Evolutionary conservation across 2,113 vertebrate genomes (phyloP).

Genomic region (Rana temporaria): DNA sequence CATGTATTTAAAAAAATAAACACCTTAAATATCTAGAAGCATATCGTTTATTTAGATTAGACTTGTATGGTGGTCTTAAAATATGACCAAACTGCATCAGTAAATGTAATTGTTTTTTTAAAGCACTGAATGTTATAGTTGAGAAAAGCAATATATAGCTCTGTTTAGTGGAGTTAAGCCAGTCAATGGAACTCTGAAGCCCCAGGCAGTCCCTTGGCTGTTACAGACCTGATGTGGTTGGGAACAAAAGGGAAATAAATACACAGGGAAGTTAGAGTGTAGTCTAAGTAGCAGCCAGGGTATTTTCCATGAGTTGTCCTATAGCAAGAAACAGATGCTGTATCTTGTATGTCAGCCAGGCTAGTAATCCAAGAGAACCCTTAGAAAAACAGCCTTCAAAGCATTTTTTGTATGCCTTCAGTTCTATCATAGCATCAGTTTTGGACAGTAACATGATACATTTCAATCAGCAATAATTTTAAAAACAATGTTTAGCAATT

Average conservation of each 20-base stretch:
- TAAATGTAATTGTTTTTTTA: too few species aligned
- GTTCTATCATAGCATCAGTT: not conserved
- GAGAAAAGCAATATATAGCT: not conserved
- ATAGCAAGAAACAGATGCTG: conserved; percentile 47
- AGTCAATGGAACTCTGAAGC: not conserved
- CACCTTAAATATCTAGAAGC: too few species aligned
- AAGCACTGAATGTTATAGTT: not conserved
- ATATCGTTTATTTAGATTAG: too few species aligned
- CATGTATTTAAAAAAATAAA: too few species aligned
- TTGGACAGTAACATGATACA: not conserved
- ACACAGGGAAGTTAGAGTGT: not conserved
- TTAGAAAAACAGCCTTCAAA: conserved; percentile 30
- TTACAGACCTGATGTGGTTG: not conserved
- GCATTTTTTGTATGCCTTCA: conserved; percentile 14
- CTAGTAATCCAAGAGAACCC: conserved; percentile 9
- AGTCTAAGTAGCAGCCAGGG: conserved; percentile 3
- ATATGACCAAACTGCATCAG: too few species aligned
- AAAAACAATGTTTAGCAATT: conserved; percentile 17
- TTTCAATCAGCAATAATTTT: conserved; percentile 1
- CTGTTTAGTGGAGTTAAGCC: not conserved
- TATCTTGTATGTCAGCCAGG: conserved; percentile 5
- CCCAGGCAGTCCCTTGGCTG: not conserved
- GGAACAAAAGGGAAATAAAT: not conserved
- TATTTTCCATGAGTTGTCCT: conserved; percentile 40
- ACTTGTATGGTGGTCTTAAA: too few species aligned